Evolutionary conservation across 2,888 invertebrate genomes (phyloP).

Genomic region (Aphodius granarius): DNA sequence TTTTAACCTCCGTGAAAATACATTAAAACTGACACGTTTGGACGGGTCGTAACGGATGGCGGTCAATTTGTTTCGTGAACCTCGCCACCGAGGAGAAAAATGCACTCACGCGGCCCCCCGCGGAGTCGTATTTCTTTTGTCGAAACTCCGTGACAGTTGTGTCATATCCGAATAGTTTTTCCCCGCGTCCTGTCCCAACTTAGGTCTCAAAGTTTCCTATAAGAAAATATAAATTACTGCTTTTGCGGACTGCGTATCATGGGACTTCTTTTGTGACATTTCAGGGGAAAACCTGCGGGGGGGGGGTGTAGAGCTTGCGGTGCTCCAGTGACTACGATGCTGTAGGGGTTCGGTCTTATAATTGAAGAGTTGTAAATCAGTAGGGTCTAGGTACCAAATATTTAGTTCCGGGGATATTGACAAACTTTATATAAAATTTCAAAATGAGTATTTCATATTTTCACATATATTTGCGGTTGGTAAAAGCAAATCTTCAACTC

Average conservation of each 20-base stretch:
- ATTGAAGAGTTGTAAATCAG: too few species aligned
- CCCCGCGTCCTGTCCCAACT: neutral
- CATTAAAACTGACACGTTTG: neutral
- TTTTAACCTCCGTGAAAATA: neutral
- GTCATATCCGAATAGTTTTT: neutral
- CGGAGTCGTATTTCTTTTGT: neutral
- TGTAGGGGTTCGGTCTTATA: neutral
- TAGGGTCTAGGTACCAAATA: too few species aligned
- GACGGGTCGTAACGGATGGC: neutral
- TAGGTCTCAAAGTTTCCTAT: neutral
- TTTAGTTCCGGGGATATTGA: too few species aligned
- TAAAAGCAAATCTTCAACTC: too few species aligned
- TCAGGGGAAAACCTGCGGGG: neutral
- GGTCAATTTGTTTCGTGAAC: neutral
- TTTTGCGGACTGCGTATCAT: neutral
- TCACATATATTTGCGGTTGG: too few species aligned
- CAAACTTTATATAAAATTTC: too few species aligned
- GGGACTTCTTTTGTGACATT: neutral
- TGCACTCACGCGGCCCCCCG: neutral
- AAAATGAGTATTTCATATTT: too few species aligned
- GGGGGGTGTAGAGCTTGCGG: neutral
- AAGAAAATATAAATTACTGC: neutral
- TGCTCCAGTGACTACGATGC: neutral
- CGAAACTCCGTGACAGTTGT: neutral
- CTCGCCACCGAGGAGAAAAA: neutral